Evolutionary conservation across 2,888 invertebrate genomes (phyloP), one percentile per base, ranked within the genome.

Genomic region (Dryomyza anilis): DNA sequence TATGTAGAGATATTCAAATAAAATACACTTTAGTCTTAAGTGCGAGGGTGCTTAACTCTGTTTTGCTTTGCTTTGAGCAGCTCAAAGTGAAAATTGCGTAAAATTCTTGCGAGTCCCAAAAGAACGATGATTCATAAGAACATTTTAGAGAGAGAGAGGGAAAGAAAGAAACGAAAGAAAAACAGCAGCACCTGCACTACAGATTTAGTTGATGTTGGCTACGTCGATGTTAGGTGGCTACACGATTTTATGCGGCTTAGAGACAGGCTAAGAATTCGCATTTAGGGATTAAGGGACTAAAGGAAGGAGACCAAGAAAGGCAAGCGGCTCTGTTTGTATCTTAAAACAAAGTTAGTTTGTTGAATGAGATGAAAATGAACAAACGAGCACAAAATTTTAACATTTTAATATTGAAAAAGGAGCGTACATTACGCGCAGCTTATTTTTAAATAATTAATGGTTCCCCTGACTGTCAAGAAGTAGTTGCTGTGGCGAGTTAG

Each of bases 241-340:
- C 65, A 55, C 56, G 43, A 39, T 30, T 12, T 50, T 52, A n/a
- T 66, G 70, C 58, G 67, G 65, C 71, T 76, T 74, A 69, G 71
- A 72, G 69, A 69, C 71, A 73, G 71, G 74, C 78, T 74, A 78
- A 78, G 72, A 78, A 76, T 77, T 76, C 69, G 75, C 75, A 78
- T 77, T 78, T 72, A 68, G 78, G 78, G 76, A 78, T 74, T 77
- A 73, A 69, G 75, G 76, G 74, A 73, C 68, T 70, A n/a, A n/a
- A n/a, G n/a, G n/a, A n/a, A n/a, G n/a, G n/a, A n/a, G n/a, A n/a
- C n/a, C n/a, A n/a, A n/a, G n/a, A n/a, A n/a, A n/a, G n/a, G n/a
- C n/a, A n/a, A n/a, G 46, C 45, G 45, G 33, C 43, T 27, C 33
- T 36, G 30, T 27, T 19, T 19, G 29, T 45, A 55, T 12, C 21